Evolutionary conservation across 2,888 invertebrate species (phyloP), one percentile per base, ranked within the genome.

Genomic region (Lithosia quadra): DNA sequence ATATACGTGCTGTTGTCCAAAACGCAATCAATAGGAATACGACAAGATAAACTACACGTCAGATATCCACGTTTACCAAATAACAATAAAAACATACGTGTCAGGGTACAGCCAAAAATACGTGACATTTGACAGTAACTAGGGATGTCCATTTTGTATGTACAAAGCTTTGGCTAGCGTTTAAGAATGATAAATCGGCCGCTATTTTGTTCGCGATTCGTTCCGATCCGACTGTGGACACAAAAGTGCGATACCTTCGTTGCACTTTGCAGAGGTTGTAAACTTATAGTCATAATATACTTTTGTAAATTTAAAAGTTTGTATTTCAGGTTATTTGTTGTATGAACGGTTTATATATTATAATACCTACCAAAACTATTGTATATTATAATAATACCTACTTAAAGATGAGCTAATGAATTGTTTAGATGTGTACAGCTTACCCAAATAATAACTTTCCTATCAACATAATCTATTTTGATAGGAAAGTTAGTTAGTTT

Each of bases 141-240:
- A 75, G 86, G 89, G 92, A 93, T 91, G 93, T 92, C 93, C 93
- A 91, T 94, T 92, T 89, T 88, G 82, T 85, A 81, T 82, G 82
- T 74, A 91, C 89, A 91, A 91, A 87, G 86, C 84, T 85, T 83
- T 83, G 88, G 84, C 87, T 78, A 91, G 88, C 88, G 87, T 90
- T 94, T 93, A 92, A 93, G 92, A 90, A 94, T 95, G 95, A 95
- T 94, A 92, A 93, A 95, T 95, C 92, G 94, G 83, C 79, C 76
- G 75, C 75, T 84, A 87, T 93, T 93, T 88, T 90, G 88, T 88
- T 79, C 84, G 78, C 91, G 84, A 94, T 95, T 94, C 94, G 94
- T 95, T 95, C 95, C 94, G 88, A 86, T 81, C 88, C 88, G 81
- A 84, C 83, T 85, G 85, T 80, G 82, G 84, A 85, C 78, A 91